A percentile compares a stretch with the other conserved stretches of the same genome.
Conservation (phyloP, 2,113 vertebrate species). For the Origma solitaria region DNA sequence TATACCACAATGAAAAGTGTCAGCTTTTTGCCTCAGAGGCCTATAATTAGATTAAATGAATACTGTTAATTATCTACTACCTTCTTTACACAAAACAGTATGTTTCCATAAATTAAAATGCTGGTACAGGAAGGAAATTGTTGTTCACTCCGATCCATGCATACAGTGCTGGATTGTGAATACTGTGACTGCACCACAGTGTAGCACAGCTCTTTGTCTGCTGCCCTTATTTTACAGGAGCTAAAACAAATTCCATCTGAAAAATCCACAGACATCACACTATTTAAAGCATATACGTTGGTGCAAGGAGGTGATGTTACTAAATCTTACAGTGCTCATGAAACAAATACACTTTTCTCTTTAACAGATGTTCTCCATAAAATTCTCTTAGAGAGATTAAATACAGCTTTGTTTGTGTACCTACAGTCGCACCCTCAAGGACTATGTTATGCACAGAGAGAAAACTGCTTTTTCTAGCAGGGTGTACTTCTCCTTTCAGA, state of each 20-base stretch:
- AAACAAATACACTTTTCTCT: not conserved
- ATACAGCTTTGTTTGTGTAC: constrained; percentile 4
- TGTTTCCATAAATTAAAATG: constrained; percentile 59
- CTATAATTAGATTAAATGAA: constrained; percentile 63
- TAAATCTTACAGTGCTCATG: not conserved
- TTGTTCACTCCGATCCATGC: not conserved
- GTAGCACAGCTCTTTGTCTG: not conserved
- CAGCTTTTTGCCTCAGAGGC: constrained; percentile 58
- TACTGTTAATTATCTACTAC: constrained; percentile 49
- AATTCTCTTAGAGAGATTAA: not conserved
- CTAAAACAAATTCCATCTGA: not conserved
- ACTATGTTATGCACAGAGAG: not conserved
- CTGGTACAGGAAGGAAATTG: constrained; percentile 21
- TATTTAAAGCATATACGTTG: not conserved
- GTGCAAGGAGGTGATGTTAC: not conserved
- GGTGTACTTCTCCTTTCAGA: not conserved
- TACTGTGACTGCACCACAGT: not conserved
- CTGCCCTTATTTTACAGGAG: not conserved
- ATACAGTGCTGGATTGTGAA: not conserved
- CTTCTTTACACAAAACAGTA: constrained; percentile 58
- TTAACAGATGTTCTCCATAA: not conserved
- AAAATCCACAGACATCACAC: not conserved
- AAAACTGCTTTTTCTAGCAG: not conserved
- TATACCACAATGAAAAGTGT: constrained; percentile 60
- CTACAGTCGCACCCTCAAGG: constrained; percentile 3